phyloP scores from a whole-genome alignment of 2,888 invertebrate genomes.

The Escarpia spicata region DNA sequence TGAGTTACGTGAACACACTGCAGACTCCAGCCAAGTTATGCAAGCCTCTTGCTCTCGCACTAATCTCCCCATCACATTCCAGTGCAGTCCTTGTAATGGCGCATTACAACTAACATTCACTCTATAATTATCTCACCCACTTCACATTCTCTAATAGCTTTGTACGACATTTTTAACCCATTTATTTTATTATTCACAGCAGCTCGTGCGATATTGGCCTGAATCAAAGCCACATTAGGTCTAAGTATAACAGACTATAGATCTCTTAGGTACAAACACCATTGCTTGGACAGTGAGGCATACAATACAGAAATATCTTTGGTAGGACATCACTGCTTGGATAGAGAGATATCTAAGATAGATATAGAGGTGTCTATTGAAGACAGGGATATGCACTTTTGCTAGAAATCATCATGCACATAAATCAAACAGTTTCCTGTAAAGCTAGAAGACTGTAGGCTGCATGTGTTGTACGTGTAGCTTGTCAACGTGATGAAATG shows the following conservation, averaged over 20 bases:
- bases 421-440: too few species aligned
- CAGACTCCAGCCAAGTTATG: background rate
- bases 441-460: too few species aligned
- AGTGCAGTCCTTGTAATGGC: background rate
- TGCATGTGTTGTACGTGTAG: too few species aligned
- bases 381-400: too few species aligned
- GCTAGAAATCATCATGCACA: too few species aligned
- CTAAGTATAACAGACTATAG: background rate
- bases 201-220: background rate
- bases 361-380: too few species aligned
- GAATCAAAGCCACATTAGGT: background rate
- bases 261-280: too few species aligned
- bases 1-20: background rate
- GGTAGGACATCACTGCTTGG: too few species aligned
- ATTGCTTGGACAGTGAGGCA: too few species aligned
- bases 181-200: background rate
- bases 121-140: background rate
- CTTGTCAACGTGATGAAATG: background rate
- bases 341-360: too few species aligned
- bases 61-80: constrained; percentile 1
- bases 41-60: background rate
- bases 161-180: background rate
- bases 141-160: background rate
- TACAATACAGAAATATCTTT: too few species aligned
- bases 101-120: background rate